Percentiles rank a stretch among this genome's conserved stretches.
These are phyloP conservation scores for Lophotis ruficrista DNA, from an alignment of 2,113 vertebrate species.

Conservation along the genomic window DNA sequence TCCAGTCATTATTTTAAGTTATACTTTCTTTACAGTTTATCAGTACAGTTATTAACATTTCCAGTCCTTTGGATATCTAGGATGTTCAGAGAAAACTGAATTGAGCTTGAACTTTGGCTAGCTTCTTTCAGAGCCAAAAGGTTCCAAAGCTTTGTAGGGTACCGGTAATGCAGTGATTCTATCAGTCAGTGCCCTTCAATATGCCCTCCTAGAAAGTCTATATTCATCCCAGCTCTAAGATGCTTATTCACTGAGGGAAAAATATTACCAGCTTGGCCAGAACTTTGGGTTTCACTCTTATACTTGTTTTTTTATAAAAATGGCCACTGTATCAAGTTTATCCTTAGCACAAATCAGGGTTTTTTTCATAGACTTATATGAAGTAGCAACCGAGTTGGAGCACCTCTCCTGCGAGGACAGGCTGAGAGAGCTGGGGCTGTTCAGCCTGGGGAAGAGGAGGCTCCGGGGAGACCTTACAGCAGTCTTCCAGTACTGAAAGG, in stretches of 20 bases:
- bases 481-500: no score
- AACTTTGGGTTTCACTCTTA: accelerated
- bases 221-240: neutral
- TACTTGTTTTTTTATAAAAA: neutral
- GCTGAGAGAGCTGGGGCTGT: no score
- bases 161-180: neutral
- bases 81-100: neutral
- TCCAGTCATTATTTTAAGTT: neutral
- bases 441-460: no score
- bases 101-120: neutral
- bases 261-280: neutral
- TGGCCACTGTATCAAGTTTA: neutral
- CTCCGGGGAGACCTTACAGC: no score
- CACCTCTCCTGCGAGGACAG: no score
- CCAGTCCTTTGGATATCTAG: neutral
- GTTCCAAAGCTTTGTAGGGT: neutral
- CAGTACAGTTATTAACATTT: neutral
- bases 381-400: neutral
- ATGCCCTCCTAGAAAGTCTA: neutral
- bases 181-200: neutral
- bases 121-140: neutral
- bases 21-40: neutral
- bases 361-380: neutral
- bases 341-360: neutral
- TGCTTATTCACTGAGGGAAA: neutral